These are phyloP conservation scores for Melanerpes aurifrons DNA, from an alignment of 2,113 vertebrate species.

Conservation along the genomic window DNA sequence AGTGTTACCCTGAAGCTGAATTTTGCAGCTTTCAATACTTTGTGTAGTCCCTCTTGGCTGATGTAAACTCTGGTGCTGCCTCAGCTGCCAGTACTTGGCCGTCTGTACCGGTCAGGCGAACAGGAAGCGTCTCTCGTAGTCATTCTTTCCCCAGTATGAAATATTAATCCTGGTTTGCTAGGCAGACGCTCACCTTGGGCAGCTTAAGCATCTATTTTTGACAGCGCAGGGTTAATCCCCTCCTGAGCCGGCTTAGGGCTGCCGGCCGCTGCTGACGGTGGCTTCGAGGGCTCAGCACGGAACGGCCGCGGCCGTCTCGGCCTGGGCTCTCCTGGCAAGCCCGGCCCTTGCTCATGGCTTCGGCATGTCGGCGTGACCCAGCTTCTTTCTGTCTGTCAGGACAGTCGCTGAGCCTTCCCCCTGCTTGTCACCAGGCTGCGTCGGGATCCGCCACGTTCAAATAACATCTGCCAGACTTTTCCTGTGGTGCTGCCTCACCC, in stretches of 20 bases:
- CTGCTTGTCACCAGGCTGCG: fast-evolving
- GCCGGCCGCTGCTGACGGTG: not conserved
- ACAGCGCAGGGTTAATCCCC: not conserved
- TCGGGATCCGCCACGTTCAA: fast-evolving
- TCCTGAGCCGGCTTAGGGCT: not conserved
- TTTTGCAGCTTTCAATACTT: not conserved
- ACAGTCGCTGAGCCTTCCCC: not conserved
- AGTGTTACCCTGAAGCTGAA: not conserved
- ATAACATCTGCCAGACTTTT: fast-evolving
- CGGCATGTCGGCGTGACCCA: too few species aligned
- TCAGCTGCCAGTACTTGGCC: fast-evolving
- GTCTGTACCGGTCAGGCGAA: not conserved
- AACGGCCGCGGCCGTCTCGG: too few species aligned
- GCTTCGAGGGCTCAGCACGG: not conserved
- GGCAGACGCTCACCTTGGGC: not conserved
- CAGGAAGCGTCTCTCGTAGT: fast-evolving
- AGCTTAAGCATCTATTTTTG: conserved; percentile 58
- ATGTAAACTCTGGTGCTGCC: fast-evolving
- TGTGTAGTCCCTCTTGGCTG: not conserved
- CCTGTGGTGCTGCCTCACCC: fast-evolving
- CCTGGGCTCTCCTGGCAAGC: not conserved
- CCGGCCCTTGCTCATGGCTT: not conserved
- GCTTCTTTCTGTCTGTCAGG: fast-evolving
- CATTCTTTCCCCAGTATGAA: not conserved
- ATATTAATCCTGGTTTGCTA: fast-evolving